phyloP scores from a whole-genome alignment of 2,113 vertebrate genomes.

The Dunckerocampus dactyliophorus region DNA sequence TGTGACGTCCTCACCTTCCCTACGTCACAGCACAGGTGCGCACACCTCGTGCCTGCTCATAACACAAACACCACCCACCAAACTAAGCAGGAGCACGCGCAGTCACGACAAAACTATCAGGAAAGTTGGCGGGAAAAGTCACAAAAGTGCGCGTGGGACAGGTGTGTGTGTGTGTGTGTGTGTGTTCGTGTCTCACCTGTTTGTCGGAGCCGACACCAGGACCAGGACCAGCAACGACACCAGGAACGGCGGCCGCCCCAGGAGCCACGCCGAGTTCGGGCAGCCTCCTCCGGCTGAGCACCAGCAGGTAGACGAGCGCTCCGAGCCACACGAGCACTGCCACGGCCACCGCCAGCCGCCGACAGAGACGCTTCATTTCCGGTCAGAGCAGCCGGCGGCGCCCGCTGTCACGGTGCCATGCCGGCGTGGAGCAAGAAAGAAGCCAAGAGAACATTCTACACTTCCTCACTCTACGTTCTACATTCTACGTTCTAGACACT shows the following conservation, averaged over 20 bases:
- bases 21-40: neutral
- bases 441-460: neutral
- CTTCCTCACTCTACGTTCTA: neutral
- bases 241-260: constrained; percentile 9
- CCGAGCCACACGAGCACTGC: constrained; percentile 69
- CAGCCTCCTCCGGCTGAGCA: constrained; percentile 63
- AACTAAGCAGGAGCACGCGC: neutral
- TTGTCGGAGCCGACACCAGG: neutral
- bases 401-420: constrained; percentile 16
- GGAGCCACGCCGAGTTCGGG: constrained; percentile 48
- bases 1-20: too few relatives aligned
- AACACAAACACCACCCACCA: neutral
- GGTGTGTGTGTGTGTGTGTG: neutral
- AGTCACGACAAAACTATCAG: neutral
- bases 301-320: constrained; percentile 69
- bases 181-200: constrained; percentile 56
- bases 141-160: neutral
- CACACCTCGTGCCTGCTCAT: neutral
- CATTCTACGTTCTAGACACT: neutral
- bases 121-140: constrained; percentile 4
- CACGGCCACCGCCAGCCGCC: constrained; percentile 61
- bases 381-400: constrained; percentile 53
- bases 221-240: neutral
- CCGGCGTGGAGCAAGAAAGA: neutral
- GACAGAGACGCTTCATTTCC: constrained; percentile 64